These are phyloP conservation scores for Scalopus aquaticus DNA, from an alignment of 2,113 vertebrate genomes.

Conservation along the genomic window DNA sequence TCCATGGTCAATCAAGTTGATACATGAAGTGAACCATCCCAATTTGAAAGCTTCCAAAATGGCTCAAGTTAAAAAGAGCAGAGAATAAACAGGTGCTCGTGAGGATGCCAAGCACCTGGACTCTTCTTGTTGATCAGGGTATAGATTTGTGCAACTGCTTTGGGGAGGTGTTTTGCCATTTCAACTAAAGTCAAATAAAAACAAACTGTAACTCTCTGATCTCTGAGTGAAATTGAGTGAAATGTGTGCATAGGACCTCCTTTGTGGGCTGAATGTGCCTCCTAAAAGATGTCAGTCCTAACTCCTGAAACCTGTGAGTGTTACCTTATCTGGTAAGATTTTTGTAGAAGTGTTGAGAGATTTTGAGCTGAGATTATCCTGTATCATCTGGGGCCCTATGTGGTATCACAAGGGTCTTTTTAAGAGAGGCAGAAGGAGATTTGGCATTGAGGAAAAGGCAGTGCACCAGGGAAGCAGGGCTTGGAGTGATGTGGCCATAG, in stretches of 20 bases:
- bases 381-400: neutral
- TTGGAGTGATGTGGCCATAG: neutral
- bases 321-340: too few species aligned
- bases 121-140: fast-evolving
- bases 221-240: too few species aligned
- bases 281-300: neutral
- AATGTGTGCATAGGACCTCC: fast-evolving
- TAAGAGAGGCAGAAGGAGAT: neutral
- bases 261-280: neutral
- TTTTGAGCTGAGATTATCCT: neutral
- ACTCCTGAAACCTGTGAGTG: neutral
- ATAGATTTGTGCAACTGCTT: neutral
- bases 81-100: neutral
- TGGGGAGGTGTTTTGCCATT: neutral
- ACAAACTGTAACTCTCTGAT: neutral
- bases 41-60: neutral
- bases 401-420: neutral
- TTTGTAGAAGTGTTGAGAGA: neutral
- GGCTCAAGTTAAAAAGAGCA: neutral
- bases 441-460: neutral
- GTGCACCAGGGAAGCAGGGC: fast-evolving
- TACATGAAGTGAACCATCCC: neutral
- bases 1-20: neutral
- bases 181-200: neutral
- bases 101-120: neutral